These are phyloP conservation scores for Anabas testudineus DNA, from an alignment of 2,797 vertebrate genomes.

Conservation along the genomic window DNA sequence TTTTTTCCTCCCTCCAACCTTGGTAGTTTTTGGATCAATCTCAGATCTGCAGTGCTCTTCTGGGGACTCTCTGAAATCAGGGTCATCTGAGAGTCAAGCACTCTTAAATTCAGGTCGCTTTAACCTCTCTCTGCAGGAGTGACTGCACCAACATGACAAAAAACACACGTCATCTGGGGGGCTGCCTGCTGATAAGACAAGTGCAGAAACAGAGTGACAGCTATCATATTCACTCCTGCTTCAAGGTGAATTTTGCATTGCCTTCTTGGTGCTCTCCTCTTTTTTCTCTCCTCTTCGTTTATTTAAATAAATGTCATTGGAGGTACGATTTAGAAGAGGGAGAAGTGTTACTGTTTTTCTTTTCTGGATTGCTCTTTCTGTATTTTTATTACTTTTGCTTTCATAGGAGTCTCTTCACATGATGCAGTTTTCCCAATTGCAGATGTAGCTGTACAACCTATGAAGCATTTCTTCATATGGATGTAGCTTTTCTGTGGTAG, in stretches of 20 bases:
- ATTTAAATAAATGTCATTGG: conserved; percentile 10
- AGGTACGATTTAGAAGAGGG: not conserved
- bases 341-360: not conserved
- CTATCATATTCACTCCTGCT: conserved; percentile 48
- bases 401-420: not conserved
- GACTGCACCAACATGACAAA: conserved; percentile 58
- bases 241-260: conserved; percentile 17
- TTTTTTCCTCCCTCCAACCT: not conserved
- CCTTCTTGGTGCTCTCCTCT: conserved; percentile 13
- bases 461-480: conserved; percentile 27
- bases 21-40: conserved; percentile 40
- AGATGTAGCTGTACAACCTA: conserved; percentile 15
- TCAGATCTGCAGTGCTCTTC: conserved; percentile 29
- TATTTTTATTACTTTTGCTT: not conserved
- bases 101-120: conserved; percentile 31
- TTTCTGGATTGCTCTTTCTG: not conserved
- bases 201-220: conserved; percentile 48
- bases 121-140: conserved; percentile 37
- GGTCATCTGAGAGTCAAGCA: conserved; percentile 53
- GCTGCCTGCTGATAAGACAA: conserved; percentile 37
- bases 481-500: conserved; percentile 35
- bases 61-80: conserved; percentile 5
- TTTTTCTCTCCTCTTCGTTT: conserved; percentile 20
- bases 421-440: conserved; percentile 16
- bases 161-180: conserved; percentile 37